phyloP scores from a whole-genome alignment of 2,888 invertebrate species.

The Chydorus sphaericus region DNA sequence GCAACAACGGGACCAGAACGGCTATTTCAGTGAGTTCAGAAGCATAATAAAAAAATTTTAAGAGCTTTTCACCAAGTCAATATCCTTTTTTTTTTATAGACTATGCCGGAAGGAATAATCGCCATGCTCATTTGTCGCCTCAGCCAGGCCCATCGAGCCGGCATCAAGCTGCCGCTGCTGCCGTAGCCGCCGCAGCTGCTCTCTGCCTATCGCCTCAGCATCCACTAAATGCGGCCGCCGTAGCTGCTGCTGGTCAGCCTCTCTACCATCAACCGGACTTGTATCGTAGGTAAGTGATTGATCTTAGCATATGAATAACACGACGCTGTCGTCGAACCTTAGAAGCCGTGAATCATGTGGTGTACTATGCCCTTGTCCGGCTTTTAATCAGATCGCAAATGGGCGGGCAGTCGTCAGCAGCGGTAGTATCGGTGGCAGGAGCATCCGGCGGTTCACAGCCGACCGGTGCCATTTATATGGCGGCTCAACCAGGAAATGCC shows the following conservation, averaged over 20 bases:
- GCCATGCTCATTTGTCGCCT: constrained; percentile 34
- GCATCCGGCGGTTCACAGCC: constrained; percentile 27
- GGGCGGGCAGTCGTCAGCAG: no score
- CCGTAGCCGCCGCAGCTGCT: constrained; percentile 27
- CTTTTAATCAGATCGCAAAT: no score
- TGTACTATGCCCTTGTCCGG: no score
- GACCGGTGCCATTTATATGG: constrained; percentile 44
- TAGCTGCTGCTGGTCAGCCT: constrained; percentile 37
- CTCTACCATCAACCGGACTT: constrained; percentile 46
- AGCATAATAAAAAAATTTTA: no score
- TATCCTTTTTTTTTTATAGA: background rate
- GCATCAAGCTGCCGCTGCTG: constrained; percentile 7
- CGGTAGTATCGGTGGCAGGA: no score
- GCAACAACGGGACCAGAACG: constrained; percentile 2
- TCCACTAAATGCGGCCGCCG: constrained; percentile 28
- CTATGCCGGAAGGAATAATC: background rate
- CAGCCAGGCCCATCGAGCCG: constrained; percentile 26
- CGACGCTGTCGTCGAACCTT: no score
- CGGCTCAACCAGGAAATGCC: constrained; percentile 30
- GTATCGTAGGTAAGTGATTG: constrained; percentile 35
- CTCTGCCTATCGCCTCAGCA: constrained; percentile 38
- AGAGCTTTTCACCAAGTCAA: no score
- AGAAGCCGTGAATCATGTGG: no score
- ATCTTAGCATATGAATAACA: background rate
- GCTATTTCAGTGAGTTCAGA: constrained; percentile 8